These are phyloP conservation scores for Propithecus deckenii DNA, from an alignment of 2,797 vertebrate genomes.

Conservation along the genomic window DNA sequence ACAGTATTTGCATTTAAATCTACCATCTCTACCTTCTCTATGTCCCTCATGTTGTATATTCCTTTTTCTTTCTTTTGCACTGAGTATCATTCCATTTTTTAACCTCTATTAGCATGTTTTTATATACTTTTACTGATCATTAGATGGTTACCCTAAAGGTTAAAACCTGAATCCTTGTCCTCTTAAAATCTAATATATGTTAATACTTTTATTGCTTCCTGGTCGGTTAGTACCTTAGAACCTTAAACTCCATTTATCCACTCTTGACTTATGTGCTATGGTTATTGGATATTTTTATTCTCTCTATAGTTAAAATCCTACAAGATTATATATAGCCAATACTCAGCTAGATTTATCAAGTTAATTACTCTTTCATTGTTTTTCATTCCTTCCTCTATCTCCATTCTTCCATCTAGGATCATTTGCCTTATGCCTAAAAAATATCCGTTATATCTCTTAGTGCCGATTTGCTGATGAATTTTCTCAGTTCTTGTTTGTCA, in stretches of 20 bases:
- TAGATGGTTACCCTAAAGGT: constrained; percentile 14
- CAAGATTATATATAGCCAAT: background rate
- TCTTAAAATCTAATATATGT: constrained; percentile 15
- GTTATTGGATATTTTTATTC: background rate
- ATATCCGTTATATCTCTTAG: background rate
- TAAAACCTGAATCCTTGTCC: constrained; percentile 7
- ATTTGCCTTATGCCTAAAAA: background rate
- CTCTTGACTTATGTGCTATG: background rate
- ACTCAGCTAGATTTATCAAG: background rate
- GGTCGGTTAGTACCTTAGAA: background rate
- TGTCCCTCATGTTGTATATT: background rate
- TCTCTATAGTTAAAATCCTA: background rate
- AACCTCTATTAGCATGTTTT: background rate
- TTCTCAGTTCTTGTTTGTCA: constrained; percentile 14
- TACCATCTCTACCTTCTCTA: background rate
- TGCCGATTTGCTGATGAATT: background rate
- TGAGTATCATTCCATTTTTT: background rate
- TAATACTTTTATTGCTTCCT: constrained; percentile 3
- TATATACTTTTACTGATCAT: background rate
- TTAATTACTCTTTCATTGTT: constrained; percentile 6
- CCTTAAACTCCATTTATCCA: background rate
- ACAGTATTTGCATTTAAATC: background rate
- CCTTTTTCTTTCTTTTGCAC: background rate
- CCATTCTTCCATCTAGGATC: background rate
- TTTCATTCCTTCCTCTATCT: background rate